Conservation (phyloP, 1,140 invertebrate species). For the Hylaeus anthracinus region DNA sequence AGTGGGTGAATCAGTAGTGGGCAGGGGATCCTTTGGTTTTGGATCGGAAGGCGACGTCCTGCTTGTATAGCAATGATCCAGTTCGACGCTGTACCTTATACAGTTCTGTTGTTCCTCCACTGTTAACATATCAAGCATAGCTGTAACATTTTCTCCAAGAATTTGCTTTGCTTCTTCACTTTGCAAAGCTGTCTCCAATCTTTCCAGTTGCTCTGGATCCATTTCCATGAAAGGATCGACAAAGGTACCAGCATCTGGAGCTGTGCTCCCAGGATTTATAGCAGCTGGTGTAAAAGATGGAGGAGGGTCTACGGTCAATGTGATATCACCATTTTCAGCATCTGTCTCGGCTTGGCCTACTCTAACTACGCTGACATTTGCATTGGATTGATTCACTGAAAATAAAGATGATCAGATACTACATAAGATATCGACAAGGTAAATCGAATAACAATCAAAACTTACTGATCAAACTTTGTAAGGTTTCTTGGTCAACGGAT, state of each 20-base stretch:
- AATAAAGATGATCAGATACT: conserved; percentile 44
- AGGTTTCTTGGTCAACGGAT: conserved; percentile 86
- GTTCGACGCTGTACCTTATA: conserved; percentile 74
- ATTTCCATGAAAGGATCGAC: conserved; percentile 82
- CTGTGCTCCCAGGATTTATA: conserved; percentile 43
- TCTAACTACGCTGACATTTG: conserved; percentile 80
- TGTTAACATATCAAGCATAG: conserved; percentile 81
- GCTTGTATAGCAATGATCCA: conserved; percentile 80
- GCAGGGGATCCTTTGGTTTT: conserved; percentile 73
- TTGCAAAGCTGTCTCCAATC: conserved; percentile 82
- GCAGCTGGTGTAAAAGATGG: conserved; percentile 59
- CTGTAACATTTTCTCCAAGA: conserved; percentile 82
- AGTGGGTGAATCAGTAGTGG: conserved; percentile 68
- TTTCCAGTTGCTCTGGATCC: conserved; percentile 83
- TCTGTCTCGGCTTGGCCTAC: conserved; percentile 76
- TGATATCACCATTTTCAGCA: conserved; percentile 73
- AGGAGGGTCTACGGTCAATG: conserved; percentile 78
- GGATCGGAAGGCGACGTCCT: conserved; percentile 73
- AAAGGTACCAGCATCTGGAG: conserved; percentile 66
- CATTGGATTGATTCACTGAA: conserved; percentile 79
- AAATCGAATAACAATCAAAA: conserved; percentile 9
- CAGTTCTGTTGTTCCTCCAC: conserved; percentile 78
- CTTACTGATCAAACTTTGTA: conserved; percentile 87
- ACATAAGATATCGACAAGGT: conserved; percentile 9
- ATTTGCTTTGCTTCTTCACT: conserved; percentile 84